Evolutionary conservation across 2,888 invertebrate species (phyloP), one percentile per base, ranked within the genome.

Genomic region (Drosophila merina): DNA sequence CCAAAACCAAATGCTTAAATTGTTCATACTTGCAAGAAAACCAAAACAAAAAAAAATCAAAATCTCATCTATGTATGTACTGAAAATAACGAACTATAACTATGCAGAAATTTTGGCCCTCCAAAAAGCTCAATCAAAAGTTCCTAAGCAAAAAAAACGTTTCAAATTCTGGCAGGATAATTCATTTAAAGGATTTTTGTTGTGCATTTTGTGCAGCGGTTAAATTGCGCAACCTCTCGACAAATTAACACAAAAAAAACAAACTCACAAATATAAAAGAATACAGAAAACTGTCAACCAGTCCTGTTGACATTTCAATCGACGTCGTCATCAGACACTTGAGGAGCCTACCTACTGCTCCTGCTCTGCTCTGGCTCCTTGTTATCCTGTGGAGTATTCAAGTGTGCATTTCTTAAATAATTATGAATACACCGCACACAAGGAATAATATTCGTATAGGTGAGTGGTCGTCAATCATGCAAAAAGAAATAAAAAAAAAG

Each of bases 381-480:
- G 14, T 49, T 45, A n/a, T n/a, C 20, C n/a, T 30, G 45, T 3
- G 25, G 38, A 62, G 58, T 56, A 76, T 57, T 83, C 82, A 69
- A 86, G 82, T 83, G 82, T 83, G 75, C 80, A 76, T 83, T 86
- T 83, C 80, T 83, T 83, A 74, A 86, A 77, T 83, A 86, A 86
- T 86, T 86, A 86, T 83, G 82, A 83, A 83, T 86, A 76, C 83
- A 78, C 73, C 68, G 71, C 69, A 68, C 38, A 42, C 47, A 28
- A 38, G 52, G 42, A 57, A 57, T 67, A 57, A 66, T 76, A 69
- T 64, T 74, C 67, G 60, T 58, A 68, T 51, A 71, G 70, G 63
- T 64, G 69, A 79, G 45, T 57, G 70, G 73, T 83, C 82, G 82
- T 83, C 82, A 83, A 83, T 83, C 82, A 86, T 81, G 64, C 56